These are phyloP conservation scores for Orthosia cruda DNA, from an alignment of 2,888 invertebrate genomes.

Conservation along the genomic window DNA sequence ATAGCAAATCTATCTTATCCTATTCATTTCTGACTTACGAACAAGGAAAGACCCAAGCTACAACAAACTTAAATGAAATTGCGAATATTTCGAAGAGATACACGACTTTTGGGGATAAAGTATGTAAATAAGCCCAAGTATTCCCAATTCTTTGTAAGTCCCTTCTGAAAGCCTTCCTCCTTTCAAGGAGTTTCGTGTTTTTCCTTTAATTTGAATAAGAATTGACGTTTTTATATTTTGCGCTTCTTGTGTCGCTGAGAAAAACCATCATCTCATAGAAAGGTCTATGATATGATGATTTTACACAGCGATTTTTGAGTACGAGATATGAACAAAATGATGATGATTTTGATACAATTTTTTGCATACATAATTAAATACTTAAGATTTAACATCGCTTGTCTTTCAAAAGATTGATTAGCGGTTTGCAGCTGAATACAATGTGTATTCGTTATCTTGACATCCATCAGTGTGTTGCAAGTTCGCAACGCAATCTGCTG, in stretches of 20 bases:
- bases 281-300: too few relatives aligned
- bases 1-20: not conserved
- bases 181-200: slow-evolving; percentile 8
- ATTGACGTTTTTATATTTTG: not conserved
- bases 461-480: not conserved
- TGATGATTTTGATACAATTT: too few relatives aligned
- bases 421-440: not conserved
- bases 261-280: not conserved
- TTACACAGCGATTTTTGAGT: too few relatives aligned
- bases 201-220: slow-evolving; percentile 20
- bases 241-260: not conserved
- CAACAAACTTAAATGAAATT: slow-evolving; percentile 35
- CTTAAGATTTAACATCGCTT: not conserved
- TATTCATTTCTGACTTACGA: slow-evolving; percentile 4
- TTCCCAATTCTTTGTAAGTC: slow-evolving; percentile 17
- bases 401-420: not conserved
- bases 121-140: slow-evolving; percentile 38
- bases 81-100: slow-evolving; percentile 7
- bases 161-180: slow-evolving; percentile 5
- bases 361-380: too few relatives aligned
- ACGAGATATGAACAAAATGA: too few relatives aligned
- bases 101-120: slow-evolving; percentile 27
- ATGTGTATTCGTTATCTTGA: not conserved
- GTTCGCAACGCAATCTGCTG: slow-evolving; percentile 4
- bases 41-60: slow-evolving; percentile 15